Conservation (phyloP, 2,888 invertebrate species). For the Plebejus melissa region DNA sequence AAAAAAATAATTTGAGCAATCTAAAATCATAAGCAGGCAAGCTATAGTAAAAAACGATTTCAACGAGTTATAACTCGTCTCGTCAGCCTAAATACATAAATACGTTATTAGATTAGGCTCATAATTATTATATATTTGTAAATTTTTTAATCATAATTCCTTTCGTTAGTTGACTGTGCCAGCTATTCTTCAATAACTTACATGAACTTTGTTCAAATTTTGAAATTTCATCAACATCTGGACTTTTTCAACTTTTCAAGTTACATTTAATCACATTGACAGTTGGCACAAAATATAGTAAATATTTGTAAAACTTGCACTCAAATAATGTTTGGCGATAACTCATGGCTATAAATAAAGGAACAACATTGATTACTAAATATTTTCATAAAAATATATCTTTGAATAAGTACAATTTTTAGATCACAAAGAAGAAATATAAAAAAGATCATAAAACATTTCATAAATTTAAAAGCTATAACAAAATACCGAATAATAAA, state of each 20-base stretch:
- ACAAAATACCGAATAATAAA: background rate
- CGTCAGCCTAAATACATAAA: background rate
- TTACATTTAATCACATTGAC: background rate
- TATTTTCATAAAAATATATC: background rate
- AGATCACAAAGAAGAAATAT: background rate
- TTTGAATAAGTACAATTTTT: slow-evolving; percentile 2
- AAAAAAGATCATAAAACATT: background rate
- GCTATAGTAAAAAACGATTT: background rate
- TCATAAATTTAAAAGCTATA: background rate
- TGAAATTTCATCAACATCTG: background rate
- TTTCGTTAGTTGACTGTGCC: too few relatives aligned
- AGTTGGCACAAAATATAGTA: background rate
- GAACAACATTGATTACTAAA: background rate
- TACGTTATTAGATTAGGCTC: background rate
- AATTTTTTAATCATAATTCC: too few relatives aligned
- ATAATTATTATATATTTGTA: background rate
- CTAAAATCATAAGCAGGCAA: background rate
- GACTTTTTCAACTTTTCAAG: background rate
- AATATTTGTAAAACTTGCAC: background rate
- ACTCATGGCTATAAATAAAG: background rate
- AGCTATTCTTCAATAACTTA: background rate
- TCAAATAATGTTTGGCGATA: background rate
- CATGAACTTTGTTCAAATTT: background rate
- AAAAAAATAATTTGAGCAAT: background rate
- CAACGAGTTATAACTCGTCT: background rate